Conservation (phyloP, 1,140 invertebrate species). For the Nymphalis io region DNA sequence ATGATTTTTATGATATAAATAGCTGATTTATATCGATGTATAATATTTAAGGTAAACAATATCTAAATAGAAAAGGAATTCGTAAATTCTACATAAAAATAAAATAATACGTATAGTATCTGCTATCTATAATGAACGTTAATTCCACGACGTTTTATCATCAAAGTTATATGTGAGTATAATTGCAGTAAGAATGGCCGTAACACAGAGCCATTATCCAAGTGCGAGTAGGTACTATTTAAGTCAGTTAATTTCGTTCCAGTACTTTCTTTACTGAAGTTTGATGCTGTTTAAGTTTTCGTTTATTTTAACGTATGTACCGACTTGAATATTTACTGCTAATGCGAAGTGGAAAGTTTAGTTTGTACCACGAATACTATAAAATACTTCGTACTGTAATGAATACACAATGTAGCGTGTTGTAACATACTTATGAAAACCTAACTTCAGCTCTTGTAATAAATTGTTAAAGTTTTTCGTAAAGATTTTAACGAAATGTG, state of each 20-base stretch:
- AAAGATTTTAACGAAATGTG: not conserved
- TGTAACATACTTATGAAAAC: not conserved
- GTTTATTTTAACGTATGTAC: constrained; percentile 29
- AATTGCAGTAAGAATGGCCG: not conserved
- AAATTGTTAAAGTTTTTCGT: not conserved
- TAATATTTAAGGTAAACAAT: too few relatives aligned
- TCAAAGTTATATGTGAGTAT: not conserved
- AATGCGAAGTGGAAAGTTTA: constrained; percentile 29
- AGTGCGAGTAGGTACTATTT: too few relatives aligned
- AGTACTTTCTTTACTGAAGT: not conserved
- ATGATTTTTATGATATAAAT: too few relatives aligned
- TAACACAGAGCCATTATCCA: not conserved
- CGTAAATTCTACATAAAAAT: too few relatives aligned
- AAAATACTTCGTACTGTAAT: constrained; percentile 12
- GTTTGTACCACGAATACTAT: constrained; percentile 7
- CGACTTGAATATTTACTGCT: constrained; percentile 29
- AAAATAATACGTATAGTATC: too few relatives aligned
- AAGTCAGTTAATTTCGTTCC: not conserved
- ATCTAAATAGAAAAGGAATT: too few relatives aligned
- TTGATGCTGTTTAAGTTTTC: constrained; percentile 17
- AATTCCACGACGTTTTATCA: too few relatives aligned
- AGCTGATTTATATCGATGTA: too few relatives aligned
- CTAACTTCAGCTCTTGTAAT: not conserved
- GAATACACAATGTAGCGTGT: constrained; percentile 4
- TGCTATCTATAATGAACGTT: too few relatives aligned